A percentile compares a stretch with the other conserved stretches of the same genome.
phyloP scores from a whole-genome alignment of 2,888 invertebrate species.

The Orchestes rusci region DNA sequence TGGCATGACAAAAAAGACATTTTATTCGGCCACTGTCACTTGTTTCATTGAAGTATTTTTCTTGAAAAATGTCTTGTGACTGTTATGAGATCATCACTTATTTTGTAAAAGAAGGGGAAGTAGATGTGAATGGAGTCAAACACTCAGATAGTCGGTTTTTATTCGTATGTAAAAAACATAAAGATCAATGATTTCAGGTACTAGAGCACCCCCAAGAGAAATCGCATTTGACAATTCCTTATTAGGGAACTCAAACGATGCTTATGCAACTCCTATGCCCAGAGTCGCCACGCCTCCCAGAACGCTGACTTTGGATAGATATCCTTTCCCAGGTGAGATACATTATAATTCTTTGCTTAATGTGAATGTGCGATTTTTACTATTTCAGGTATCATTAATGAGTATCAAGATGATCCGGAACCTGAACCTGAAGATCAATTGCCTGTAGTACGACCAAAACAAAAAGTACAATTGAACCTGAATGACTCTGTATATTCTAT shows the following conservation, averaged over 20 bases:
- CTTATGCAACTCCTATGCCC: slow-evolving; percentile 57
- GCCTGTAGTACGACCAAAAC: slow-evolving; percentile 35
- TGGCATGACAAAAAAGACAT: too few species aligned
- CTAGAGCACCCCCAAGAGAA: slow-evolving; percentile 80
- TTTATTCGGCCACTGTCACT: not conserved
- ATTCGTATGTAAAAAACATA: too few species aligned
- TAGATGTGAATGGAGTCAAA: too few species aligned
- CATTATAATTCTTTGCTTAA: too few species aligned
- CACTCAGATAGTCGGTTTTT: too few species aligned
- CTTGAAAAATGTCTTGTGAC: slow-evolving; percentile 12
- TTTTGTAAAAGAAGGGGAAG: slow-evolving; percentile 8
- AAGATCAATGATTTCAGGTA: slow-evolving; percentile 48
- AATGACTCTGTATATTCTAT: slow-evolving; percentile 35
- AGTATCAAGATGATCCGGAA: slow-evolving; percentile 45
- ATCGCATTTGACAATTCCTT: slow-evolving; percentile 78
- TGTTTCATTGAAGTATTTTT: too few species aligned
- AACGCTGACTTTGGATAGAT: slow-evolving; percentile 77
- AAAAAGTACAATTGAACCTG: slow-evolving; percentile 34
- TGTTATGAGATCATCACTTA: slow-evolving; percentile 15
- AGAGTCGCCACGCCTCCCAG: slow-evolving; percentile 86
- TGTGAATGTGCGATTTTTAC: too few species aligned
- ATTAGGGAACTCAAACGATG: slow-evolving; percentile 54
- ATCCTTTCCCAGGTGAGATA: slow-evolving; percentile 57
- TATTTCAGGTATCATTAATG: too few species aligned
- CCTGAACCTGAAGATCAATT: slow-evolving; percentile 42